These are phyloP conservation scores for Distichodus sexfasciatus DNA, from an alignment of 2,797 vertebrate species.

Conservation along the genomic window DNA sequence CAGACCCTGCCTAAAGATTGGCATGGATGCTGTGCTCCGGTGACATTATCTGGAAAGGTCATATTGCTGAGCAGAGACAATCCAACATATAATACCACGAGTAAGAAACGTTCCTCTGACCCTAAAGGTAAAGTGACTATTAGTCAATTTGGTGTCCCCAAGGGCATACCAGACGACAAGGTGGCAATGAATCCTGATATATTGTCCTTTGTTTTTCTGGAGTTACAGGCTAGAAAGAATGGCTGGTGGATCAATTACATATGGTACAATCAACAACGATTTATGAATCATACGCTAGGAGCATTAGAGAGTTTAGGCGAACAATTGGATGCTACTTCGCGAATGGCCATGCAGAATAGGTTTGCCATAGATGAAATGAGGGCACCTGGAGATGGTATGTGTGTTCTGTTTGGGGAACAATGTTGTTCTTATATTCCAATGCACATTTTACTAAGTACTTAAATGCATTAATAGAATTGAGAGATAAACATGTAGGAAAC, in stretches of 20 bases:
- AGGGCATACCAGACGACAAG: not conserved
- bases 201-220: too few species aligned
- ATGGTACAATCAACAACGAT: slow-evolving; percentile 16
- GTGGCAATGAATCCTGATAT: not conserved
- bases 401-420: not conserved
- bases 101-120: not conserved
- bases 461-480: too few species aligned
- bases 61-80: not conserved
- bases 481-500: too few species aligned
- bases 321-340: not conserved
- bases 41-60: not conserved
- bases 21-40: not conserved
- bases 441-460: too few species aligned
- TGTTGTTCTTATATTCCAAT: slow-evolving; percentile 10
- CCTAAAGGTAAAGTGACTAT: not conserved
- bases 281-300: slow-evolving; percentile 7
- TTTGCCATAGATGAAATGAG: slow-evolving; percentile 15
- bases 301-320: not conserved
- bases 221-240: not conserved
- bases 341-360: slow-evolving; percentile 25
- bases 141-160: not conserved
- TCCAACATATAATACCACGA: too few species aligned
- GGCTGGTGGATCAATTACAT: slow-evolving; percentile 14
- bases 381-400: slow-evolving; percentile 16
- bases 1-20: too few species aligned